Conservation (phyloP, 2,113 vertebrate species). For the Calidris pugnax region DNA sequence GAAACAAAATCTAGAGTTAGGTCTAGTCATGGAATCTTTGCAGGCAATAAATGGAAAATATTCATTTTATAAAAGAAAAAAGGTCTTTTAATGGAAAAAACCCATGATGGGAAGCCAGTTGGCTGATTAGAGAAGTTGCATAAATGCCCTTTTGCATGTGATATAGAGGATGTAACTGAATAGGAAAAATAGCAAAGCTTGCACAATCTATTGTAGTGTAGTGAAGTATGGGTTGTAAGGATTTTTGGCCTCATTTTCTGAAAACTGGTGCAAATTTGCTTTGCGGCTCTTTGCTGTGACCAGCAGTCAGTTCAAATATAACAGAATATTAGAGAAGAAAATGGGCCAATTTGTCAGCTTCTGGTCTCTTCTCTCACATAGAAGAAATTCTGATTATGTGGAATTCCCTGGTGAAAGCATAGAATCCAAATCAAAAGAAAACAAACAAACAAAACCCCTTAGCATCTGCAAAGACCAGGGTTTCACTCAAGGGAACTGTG, state of each 20-base stretch:
- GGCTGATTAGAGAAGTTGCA: neutral
- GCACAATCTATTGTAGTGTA: accelerated
- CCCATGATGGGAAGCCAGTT: neutral
- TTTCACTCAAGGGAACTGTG: neutral
- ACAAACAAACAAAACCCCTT: neutral
- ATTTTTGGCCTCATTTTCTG: neutral
- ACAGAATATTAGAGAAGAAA: neutral
- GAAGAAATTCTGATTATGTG: neutral
- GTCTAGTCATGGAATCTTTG: neutral
- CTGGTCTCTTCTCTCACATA: neutral
- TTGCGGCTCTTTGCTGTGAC: neutral
- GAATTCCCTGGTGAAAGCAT: neutral
- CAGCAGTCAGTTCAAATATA: neutral
- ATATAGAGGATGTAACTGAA: neutral
- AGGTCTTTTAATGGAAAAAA: neutral
- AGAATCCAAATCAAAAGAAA: neutral
- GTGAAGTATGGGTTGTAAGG: neutral
- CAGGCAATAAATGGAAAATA: neutral
- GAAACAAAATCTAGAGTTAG: neutral
- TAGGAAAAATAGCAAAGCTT: neutral
- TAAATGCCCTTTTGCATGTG: neutral
- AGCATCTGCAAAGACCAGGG: neutral
- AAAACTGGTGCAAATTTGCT: neutral
- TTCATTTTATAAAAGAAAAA: neutral
- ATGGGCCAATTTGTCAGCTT: neutral